A percentile compares a stretch with the other conserved stretches of the same genome.
These are phyloP conservation scores for Phalacrocorax carbo DNA, from an alignment of 2,113 vertebrate genomes.

Conservation along the genomic window DNA sequence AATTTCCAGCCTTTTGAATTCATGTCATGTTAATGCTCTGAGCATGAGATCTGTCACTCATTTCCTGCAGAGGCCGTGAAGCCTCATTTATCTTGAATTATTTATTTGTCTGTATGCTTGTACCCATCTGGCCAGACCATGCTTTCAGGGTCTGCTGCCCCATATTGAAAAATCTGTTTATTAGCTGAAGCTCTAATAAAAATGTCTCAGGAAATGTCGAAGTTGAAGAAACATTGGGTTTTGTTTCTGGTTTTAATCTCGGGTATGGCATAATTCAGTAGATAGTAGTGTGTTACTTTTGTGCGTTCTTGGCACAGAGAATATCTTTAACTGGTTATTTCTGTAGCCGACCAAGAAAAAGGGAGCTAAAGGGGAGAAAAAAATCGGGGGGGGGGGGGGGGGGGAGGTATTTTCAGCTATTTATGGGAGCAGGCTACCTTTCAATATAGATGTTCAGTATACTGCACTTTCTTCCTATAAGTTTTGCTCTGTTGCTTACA, in stretches of 20 bases:
- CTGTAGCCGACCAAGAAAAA: neutral
- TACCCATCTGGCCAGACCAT: conserved; percentile 38
- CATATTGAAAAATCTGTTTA: conserved; percentile 43
- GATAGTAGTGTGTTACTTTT: neutral
- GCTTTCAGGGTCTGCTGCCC: conserved; percentile 28
- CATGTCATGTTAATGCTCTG: conserved; percentile 55
- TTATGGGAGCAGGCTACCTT: neutral
- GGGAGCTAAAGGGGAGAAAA: neutral
- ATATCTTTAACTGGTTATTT: neutral
- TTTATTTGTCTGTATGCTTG: conserved; percentile 65
- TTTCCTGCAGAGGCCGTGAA: conserved; percentile 30
- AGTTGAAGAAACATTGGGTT: neutral
- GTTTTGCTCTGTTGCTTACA: neutral
- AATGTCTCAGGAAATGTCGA: conserved; percentile 2
- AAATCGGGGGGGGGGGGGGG: too few species aligned
- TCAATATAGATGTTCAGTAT: neutral
- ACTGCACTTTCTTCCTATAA: neutral
- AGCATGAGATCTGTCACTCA: conserved; percentile 46
- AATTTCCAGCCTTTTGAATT: conserved; percentile 70
- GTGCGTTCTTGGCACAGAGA: neutral
- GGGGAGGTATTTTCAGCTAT: neutral
- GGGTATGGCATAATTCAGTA: neutral
- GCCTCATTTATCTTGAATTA: conserved; percentile 63
- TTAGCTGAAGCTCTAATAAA: conserved; percentile 36
- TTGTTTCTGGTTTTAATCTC: neutral